Base-by-base conservation (phyloP, 30 jellyfish, hydroid and myxozoan species). In the Chironex yamaguchii region DNA sequence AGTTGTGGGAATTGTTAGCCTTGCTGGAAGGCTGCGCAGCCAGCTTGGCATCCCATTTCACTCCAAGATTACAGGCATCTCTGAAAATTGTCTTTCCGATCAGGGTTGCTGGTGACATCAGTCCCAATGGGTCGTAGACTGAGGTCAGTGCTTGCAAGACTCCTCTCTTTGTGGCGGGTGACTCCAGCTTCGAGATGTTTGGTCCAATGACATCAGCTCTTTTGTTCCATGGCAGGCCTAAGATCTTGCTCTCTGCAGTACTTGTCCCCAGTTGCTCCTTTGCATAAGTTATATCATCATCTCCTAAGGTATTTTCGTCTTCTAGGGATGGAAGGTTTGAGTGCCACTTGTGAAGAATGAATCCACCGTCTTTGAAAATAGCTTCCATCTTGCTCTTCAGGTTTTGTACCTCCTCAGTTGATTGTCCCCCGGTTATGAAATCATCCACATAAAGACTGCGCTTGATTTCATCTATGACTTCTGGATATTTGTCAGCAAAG, bases 311-410 rank as follows among this genome's bases (percentile, higher is more conserved):
- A 12, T 11, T 4, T 29, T 36, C 13, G 0, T 72, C 76, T 73
- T 89, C 80, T 1, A 90, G 22, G 34, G 52, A 24, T 24, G 33
- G 24, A n/a, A 17, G 77, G 49, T 90, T 90, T 11, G 95, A 82
- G 52, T 90, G 95, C 91, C 95, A 81, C 62, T 81, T 90, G 91
- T 90, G 95, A 33, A 72, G 17, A 21, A 29, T 48, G 68, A 89
- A 58, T 6, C 91, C 91, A 3, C 76, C 97, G 17, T 62, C 87
- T n/a, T 66, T 50, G 76, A 81, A 82, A 29, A 71, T 22, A 21
- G 53, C 48, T 21, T 62, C 34, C 28, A 88, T 82, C 12, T 64
- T 71, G 1, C 34, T 76, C 51, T 89, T 89, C 48, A 69, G 0
- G 52, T 29, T 48, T 32, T 34, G 26, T 14, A 76, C 91, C 51